Conservation (phyloP, 2,113 vertebrate genomes). For the Hirundichthys speculiger region DNA sequence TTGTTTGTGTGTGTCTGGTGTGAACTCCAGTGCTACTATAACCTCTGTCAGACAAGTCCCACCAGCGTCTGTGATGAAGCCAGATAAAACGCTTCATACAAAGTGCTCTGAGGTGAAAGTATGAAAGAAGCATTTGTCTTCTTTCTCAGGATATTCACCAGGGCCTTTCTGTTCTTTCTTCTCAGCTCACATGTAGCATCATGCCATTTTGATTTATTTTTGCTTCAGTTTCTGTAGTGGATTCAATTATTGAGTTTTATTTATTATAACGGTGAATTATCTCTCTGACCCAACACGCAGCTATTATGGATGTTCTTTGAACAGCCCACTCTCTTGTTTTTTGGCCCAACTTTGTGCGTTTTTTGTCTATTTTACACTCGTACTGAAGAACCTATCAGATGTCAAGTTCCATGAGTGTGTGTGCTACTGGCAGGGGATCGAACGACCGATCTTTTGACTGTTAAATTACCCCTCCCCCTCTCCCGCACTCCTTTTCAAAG, state of each 20-base stretch:
- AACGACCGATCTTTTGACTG: no score
- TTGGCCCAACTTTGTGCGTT: background rate
- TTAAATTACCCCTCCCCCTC: no score
- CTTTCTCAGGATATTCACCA: conserved; percentile 15
- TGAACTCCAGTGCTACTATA: conserved; percentile 2
- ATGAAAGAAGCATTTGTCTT: conserved; percentile 9
- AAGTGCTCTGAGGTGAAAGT: conserved; percentile 17
- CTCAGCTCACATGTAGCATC: background rate
- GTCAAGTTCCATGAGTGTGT: no score
- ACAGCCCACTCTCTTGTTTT: background rate
- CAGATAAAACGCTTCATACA: conserved; percentile 5
- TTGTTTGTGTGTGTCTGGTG: conserved; percentile 30
- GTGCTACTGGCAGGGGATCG: no score
- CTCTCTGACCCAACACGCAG: background rate
- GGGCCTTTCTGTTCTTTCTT: conserved; percentile 8
- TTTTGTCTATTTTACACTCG: background rate
- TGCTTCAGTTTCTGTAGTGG: background rate
- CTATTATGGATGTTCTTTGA: background rate
- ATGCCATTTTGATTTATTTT: background rate
- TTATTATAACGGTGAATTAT: background rate
- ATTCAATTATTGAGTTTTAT: background rate
- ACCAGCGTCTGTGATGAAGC: conserved; percentile 2
- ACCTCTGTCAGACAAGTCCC: conserved; percentile 13
- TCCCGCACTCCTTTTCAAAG: no score
- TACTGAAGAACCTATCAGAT: no score